Evolutionary conservation across 2,113 vertebrate genomes (phyloP).

Genomic region (Hoplias malabaricus): DNA sequence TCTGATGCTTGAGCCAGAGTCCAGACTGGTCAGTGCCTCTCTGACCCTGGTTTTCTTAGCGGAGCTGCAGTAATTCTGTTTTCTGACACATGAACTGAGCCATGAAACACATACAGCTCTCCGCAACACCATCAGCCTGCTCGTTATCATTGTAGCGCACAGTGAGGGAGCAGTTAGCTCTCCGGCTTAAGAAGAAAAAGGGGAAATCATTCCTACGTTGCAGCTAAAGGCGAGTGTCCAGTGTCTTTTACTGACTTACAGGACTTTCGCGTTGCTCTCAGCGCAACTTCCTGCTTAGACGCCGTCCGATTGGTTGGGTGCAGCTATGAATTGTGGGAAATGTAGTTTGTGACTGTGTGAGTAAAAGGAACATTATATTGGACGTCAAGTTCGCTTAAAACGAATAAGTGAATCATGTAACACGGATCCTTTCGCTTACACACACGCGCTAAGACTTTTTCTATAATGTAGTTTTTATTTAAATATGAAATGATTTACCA

Average conservation of each 20-base stretch:
- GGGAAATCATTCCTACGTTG: neutral
- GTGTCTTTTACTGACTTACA: neutral
- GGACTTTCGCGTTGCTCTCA: slow-evolving; percentile 55
- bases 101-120: neutral
- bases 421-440: too few species aligned
- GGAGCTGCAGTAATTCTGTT: slow-evolving; percentile 58
- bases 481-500: too few species aligned
- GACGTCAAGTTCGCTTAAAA: too few species aligned
- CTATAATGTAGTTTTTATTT: too few species aligned
- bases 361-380: too few species aligned
- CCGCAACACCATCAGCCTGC: neutral
- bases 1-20: slow-evolving; percentile 57
- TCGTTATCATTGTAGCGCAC: neutral
- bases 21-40: slow-evolving; percentile 55
- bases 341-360: too few species aligned
- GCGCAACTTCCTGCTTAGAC: slow-evolving; percentile 55
- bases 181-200: neutral
- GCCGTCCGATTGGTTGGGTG: slow-evolving; percentile 30
- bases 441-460: too few species aligned
- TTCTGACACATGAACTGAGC: neutral
- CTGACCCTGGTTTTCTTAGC: slow-evolving; percentile 58
- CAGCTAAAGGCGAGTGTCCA: neutral
- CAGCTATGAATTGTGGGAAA: neutral
- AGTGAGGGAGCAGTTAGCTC: neutral
- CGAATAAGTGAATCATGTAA: too few species aligned